Conservation (phyloP, 2,888 invertebrate species). For the Xestia xanthographa region DNA sequence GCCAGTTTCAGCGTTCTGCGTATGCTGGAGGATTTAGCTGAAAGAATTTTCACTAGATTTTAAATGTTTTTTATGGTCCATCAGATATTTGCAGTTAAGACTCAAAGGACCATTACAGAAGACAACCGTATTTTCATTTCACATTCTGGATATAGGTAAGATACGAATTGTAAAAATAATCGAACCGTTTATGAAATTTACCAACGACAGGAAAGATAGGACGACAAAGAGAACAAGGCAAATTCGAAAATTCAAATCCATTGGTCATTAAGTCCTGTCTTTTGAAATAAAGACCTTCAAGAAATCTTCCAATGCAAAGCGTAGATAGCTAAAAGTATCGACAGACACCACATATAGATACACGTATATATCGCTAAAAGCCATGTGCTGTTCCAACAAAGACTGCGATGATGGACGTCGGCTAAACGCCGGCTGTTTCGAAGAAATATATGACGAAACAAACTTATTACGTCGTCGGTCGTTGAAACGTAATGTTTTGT, state of each 20-base stretch:
- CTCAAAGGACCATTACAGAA: not conserved
- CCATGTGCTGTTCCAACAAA: conserved; percentile 49
- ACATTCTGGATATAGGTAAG: not conserved
- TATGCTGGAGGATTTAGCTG: conserved; percentile 16
- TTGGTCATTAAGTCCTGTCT: too few relatives aligned
- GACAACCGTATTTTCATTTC: not conserved
- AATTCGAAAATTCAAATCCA: not conserved
- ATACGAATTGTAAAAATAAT: too few relatives aligned
- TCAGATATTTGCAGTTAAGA: not conserved
- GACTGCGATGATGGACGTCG: conserved; percentile 47
- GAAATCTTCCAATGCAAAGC: conserved; percentile 10
- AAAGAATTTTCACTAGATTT: conserved; percentile 4
- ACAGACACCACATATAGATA: conserved; percentile 5
- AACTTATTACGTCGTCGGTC: conserved; percentile 40
- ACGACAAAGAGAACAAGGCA: not conserved
- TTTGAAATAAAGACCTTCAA: not conserved
- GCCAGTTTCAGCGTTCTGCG: conserved; percentile 32
- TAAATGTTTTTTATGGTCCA: not conserved
- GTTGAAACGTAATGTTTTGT: conserved; percentile 18
- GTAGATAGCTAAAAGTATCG: conserved; percentile 28
- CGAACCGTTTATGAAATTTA: not conserved
- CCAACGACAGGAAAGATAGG: not conserved
- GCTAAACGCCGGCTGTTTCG: conserved; percentile 31
- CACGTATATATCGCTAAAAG: conserved; percentile 29
- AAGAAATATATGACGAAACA: conserved; percentile 41